phyloP scores from a whole-genome alignment of 2,888 invertebrate species.

The Drosophila prostipennis region DNA sequence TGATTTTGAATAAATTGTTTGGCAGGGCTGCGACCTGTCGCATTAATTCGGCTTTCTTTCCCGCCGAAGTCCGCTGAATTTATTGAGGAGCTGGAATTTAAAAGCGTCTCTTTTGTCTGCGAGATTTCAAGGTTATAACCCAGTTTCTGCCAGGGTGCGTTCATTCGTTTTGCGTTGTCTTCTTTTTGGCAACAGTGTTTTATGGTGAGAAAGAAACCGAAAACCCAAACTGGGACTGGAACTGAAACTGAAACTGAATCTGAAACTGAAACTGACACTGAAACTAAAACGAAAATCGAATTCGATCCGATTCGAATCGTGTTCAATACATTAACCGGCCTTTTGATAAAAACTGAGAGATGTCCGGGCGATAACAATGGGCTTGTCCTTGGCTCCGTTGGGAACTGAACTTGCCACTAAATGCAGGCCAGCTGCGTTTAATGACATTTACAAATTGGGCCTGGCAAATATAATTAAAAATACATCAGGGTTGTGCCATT shows the following conservation, averaged over 20 bases:
- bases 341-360: conserved; percentile 48
- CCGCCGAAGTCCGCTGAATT: conserved; percentile 54
- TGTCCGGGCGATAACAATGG: conserved; percentile 59
- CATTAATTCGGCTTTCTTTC: conserved; percentile 56
- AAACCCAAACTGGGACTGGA: not conserved
- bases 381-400: conserved; percentile 58
- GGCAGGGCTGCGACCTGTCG: conserved; percentile 26
- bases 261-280: conserved; percentile 17
- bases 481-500: conserved; percentile 61
- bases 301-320: conserved; percentile 57
- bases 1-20: conserved; percentile 48
- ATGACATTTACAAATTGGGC: conserved; percentile 53
- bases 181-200: conserved; percentile 63
- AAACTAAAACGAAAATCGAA: conserved; percentile 57
- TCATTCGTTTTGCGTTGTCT: conserved; percentile 26
- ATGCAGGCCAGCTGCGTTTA: conserved; percentile 48
- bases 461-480: conserved; percentile 63
- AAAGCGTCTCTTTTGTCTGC: conserved; percentile 64
- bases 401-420: conserved; percentile 36
- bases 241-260: conserved; percentile 38
- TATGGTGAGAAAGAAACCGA: conserved; percentile 63
- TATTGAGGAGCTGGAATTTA: conserved; percentile 64
- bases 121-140: conserved; percentile 76
- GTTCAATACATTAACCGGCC: conserved; percentile 53
- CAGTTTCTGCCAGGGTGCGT: conserved; percentile 70